Evolutionary conservation across 2,113 vertebrate genomes (phyloP), one percentile per base, ranked within the genome.

Genomic region (Polypterus bichir): DNA sequence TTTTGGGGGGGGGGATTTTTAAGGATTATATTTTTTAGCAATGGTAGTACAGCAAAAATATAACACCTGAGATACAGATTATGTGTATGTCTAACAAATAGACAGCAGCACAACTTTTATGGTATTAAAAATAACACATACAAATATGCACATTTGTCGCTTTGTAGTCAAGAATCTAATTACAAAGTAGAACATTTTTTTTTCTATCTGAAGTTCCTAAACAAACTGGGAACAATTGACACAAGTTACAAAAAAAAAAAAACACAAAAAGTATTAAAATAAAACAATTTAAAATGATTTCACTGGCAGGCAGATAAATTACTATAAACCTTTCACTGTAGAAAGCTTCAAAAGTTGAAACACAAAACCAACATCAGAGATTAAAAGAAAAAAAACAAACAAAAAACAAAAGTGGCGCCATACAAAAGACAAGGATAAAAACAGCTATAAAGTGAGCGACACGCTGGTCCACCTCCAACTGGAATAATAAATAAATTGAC

Each of bases 1-100:
- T 44, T 48, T 5, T 3, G 7, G n/a, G 10, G 66, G 88, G 93
- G 91, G 94, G n/a, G 10, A 3, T 55, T n/a, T 11, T 55, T 11
- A 8, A 58, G 44, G 7, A 58, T 45, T 3, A 45, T 58, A 58
- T 58, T 4, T 44, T 27, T 58, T 44, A 58, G 56, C 8, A 44
- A 58, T 6, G 54, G 10, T 10, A 55, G 54, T 55, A 27, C 27
- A 45, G 27, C 56, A 58, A 6, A 58, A 45, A 3, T 27, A 58
- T 58, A 58, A 45, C 11, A 58, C 54, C 27, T 6, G 27, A 58
- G n/a, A 58, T 9, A 4, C 27, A 45, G 2, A 7, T 7, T 45
- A 27, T 27, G 44, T 58, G 44, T 58, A 45, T 11, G 46, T 58
- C 6, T 58, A 45, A 58, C 56, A 58, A 58, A 44, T 58, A 58